Conservation (phyloP, 2,888 invertebrate genomes). For the Drosophila setosimentum region DNA sequence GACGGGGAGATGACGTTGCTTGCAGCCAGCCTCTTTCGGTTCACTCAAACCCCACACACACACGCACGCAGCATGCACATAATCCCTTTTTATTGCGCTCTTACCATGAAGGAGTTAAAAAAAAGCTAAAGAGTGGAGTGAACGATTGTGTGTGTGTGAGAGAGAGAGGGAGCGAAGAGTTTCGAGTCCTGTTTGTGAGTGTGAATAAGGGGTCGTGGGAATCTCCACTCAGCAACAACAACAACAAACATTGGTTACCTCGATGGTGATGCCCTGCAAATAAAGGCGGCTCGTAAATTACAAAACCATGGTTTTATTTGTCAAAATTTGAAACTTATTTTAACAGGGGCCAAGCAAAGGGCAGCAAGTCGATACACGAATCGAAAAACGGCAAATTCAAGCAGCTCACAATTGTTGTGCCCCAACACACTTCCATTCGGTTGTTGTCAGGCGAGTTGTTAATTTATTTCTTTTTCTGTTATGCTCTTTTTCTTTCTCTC, state of each 20-base stretch:
- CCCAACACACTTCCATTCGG: conserved; percentile 27
- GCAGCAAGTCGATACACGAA: conserved; percentile 46
- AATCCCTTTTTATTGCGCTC: conserved; percentile 77
- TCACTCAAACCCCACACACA: conserved; percentile 27
- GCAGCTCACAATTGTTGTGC: conserved; percentile 14
- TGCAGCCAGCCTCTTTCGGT: conserved; percentile 70
- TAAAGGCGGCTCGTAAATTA: conserved; percentile 82
- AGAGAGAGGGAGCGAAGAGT: conserved; percentile 2
- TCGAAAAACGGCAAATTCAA: conserved; percentile 13
- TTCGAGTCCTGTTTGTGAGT: conserved; percentile 38
- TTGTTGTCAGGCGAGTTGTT: conserved; percentile 48
- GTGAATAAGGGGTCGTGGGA: conserved; percentile 54
- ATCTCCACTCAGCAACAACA: conserved; percentile 37
- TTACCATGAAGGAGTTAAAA: conserved; percentile 27
- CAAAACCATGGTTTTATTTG: conserved; percentile 85
- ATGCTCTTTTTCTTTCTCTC: conserved; percentile 9
- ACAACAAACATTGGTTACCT: conserved; percentile 34
- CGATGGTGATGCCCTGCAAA: conserved; percentile 53
- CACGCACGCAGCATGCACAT: conserved; percentile 40
- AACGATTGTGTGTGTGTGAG: not conserved
- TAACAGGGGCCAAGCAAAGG: conserved; percentile 82
- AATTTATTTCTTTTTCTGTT: conserved; percentile 40
- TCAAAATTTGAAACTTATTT: conserved; percentile 86
- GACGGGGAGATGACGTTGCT: conserved; percentile 65
- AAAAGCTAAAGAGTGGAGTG: conserved; percentile 9